A percentile compares a stretch with the other conserved stretches of the same genome.
These are phyloP conservation scores for Pocillopora damicornis DNA, from an alignment of 64 coral and sea anemone species.

Conservation along the genomic window DNA sequence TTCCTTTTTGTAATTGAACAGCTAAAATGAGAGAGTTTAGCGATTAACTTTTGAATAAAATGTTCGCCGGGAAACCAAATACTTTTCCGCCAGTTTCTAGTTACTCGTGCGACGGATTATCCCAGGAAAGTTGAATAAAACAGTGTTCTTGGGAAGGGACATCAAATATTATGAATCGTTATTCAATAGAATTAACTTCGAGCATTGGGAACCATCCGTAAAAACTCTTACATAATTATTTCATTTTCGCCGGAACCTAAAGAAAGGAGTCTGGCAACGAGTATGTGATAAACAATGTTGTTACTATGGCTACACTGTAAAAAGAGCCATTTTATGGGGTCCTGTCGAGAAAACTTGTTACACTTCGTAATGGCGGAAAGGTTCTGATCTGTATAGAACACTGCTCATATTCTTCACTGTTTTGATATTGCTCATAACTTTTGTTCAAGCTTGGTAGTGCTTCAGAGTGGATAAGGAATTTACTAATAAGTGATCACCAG, in stretches of 20 bases:
- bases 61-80: no score
- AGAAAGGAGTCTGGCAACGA: conserved; percentile 28
- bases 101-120: no score
- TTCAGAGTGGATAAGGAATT: background rate
- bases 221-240: no score
- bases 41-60: no score
- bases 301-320: conserved; percentile 27
- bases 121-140: no score
- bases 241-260: background rate
- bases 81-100: no score
- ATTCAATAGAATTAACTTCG: no score
- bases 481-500: background rate
- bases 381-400: conserved; percentile 20
- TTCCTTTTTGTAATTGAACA: no score
- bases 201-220: no score
- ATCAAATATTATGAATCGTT: no score
- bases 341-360: conserved; percentile 2
- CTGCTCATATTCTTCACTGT: conserved; percentile 19
- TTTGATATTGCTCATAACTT: background rate
- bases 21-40: no score
- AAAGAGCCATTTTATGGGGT: background rate
- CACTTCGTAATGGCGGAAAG: conserved; percentile 27
- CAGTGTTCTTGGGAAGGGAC: no score
- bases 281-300: background rate
- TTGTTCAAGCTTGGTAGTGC: background rate